Percentiles rank a stretch among this genome's conserved stretches.
Evolutionary conservation across 1,140 invertebrate species (phyloP).

Genomic region (Cyclina sinensis): DNA sequence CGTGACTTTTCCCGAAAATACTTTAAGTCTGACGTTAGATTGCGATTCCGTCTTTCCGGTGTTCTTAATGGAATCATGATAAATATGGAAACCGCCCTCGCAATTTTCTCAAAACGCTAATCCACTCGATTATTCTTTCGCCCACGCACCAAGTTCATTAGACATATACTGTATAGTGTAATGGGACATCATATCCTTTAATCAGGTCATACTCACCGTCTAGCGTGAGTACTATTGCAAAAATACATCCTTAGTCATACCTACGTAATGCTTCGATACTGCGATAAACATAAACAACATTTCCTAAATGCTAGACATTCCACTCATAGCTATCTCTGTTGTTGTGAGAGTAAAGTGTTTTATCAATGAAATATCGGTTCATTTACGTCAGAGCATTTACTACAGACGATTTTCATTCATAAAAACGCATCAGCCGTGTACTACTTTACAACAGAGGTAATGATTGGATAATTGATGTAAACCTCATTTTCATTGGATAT

Average conservation of each 20-base stretch:
- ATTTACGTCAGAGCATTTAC: conserved; percentile 19
- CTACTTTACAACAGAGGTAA: neutral
- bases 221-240: neutral
- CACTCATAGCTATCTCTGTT: neutral
- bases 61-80: neutral
- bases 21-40: too few species aligned
- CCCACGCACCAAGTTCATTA: neutral
- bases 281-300: conserved; percentile 38
- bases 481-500: neutral
- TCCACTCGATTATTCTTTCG: neutral
- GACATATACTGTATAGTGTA: neutral
- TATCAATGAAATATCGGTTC: conserved; percentile 28
- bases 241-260: neutral
- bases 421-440: neutral
- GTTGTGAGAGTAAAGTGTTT: neutral
- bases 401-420: conserved; percentile 36
- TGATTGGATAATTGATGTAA: neutral
- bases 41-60: too few species aligned
- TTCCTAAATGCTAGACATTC: neutral
- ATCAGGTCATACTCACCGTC: neutral
- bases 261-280: neutral
- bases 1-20: too few species aligned
- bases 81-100: conserved; percentile 1
- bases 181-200: neutral
- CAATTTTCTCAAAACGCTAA: neutral